Base-by-base conservation (phyloP, 2,797 vertebrate genomes). In the Sphaeramia orbicularis region DNA sequence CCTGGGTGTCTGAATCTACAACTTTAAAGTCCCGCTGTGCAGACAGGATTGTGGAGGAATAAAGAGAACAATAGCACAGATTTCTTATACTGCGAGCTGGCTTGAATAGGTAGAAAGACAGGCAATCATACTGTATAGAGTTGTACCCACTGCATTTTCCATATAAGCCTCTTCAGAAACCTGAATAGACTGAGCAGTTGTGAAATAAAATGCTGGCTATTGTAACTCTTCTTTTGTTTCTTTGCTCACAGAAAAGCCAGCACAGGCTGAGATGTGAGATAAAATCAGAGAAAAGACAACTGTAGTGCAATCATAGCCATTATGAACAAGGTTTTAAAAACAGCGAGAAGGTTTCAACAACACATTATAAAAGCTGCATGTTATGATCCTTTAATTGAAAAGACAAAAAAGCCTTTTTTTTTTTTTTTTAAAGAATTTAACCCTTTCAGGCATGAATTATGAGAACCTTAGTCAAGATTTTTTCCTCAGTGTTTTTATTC, bases 151-250 rank as follows among this genome's bases (percentile, higher is more conserved):
- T 72, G 79, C 69, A 43, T 78, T 85, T 78, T 70, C 40, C 49
- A 49, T 16, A 55, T 68, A 79, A 78, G 76, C 71, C 62, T 74
- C 63, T 59, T 52, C 54, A 82, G 80, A 85, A 81, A 81, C 80
- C 65, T 60, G 78, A 90, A 80, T 63, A 81, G 80, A 53, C 69
- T 45, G 76, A 73, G 67, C 44, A 85, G 16, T 61, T 41, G 56
- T 48, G 62, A 66, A 73, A 87, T 66, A 77, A 80, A 84, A 79
- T 62, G 49, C 40, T 5, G 0, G 58, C 65, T 66, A 78, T 74
- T 76, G 78, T 81, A 67, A 56, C 45, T 65, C 54, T 51, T 59
- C 49, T 74, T 83, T 84, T 86, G 70, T 87, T 75, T 87, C 66
- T 79, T 71, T 66, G 52, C 76, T 73, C 44, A 74, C 42, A 70